Evolutionary conservation across 92 coral and sea anemone species (phyloP), one percentile per base, ranked within the genome.

Genomic region (Epizoanthus scotinus): DNA sequence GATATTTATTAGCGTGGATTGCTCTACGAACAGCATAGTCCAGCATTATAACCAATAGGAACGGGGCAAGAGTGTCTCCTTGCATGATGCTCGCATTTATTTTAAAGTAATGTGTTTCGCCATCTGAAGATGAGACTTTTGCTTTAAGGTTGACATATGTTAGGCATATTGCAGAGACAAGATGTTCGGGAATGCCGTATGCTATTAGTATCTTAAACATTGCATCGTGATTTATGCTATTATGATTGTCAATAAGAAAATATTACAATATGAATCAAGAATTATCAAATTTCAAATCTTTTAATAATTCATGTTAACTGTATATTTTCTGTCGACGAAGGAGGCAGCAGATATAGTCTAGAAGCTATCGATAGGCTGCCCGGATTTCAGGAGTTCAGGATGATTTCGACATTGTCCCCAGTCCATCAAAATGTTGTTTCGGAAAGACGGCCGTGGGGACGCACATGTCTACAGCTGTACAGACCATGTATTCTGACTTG

Each of bases 1-100:
- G 49, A 89, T 66, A 49, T 89, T 85, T 15, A 85, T 87, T 14
- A 89, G 81, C n/a, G n/a, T n/a, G n/a, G n/a, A n/a, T n/a, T n/a
- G n/a, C n/a, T n/a, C n/a, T n/a, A n/a, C n/a, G n/a, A n/a, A n/a
- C n/a, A n/a, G n/a, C 40, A 29, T 77, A 84, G 82, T 83, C 82
- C 8, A 83, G 82, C 21, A 14, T 17, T 0, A 84, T 67, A 12
- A 82, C 53, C 52, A 87, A 84, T 25, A 83, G 82, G 22, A 71
- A 83, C 6, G 72, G 53, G 13, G 53, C 71, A 12, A 67, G 53
- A 52, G 53, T 36, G 4, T 34, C 71, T 67, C 77, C 90, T 54
- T 67, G 81, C 9, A 75, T 81, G 2, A 84, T 86, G 6, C 83
- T 86, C 18, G 81, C 67, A 36, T 56, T 34, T 29, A 82, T 86